A percentile compares a stretch with the other conserved stretches of the same genome.
phyloP scores from a whole-genome alignment of 2,797 vertebrate species.

The Hippoglossus hippoglossus region DNA sequence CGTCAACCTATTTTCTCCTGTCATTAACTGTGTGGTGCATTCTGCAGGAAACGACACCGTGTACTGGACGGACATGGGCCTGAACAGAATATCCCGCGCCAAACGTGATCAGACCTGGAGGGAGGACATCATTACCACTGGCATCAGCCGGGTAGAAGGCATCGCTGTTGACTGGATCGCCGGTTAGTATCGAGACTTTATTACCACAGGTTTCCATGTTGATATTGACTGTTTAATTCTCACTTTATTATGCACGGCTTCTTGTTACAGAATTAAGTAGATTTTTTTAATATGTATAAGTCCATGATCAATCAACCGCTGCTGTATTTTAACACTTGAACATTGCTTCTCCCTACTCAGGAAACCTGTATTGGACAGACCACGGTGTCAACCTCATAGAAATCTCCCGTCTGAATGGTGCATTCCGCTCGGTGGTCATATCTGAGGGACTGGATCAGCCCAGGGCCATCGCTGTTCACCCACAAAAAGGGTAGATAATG shows the following conservation, averaged over 20 bases:
- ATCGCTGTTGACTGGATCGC: conserved; percentile 98
- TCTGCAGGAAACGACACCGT: conserved; percentile 94
- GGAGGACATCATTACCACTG: conserved; percentile 95
- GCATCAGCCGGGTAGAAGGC: conserved; percentile 96
- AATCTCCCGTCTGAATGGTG: conserved; percentile 94
- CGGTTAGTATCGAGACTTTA: conserved; percentile 80
- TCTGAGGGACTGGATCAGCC: conserved; percentile 96
- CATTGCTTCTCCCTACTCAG: conserved; percentile 71
- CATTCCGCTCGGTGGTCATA: conserved; percentile 95
- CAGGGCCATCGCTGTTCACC: conserved; percentile 93
- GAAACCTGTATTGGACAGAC: conserved; percentile 98
- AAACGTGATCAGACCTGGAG: conserved; percentile 98
- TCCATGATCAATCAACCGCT: conserved; percentile 19
- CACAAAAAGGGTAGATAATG: conserved; percentile 92
- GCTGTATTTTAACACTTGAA: background rate
- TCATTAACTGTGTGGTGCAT: conserved; percentile 45
- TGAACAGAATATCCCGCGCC: conserved; percentile 95
- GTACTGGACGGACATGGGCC: conserved; percentile 99
- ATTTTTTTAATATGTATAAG: background rate
- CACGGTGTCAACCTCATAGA: conserved; percentile 98
- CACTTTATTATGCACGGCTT: conserved; percentile 1
- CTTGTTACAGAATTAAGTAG: background rate
- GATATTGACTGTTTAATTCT: conserved; percentile 11
- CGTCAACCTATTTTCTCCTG: conserved; percentile 40
- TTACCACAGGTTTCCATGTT: conserved; percentile 8